Percentiles rank a stretch among this genome's conserved stretches.
These are phyloP conservation scores for Euleptes europaea DNA, from an alignment of 2,113 vertebrate genomes.

Conservation along the genomic window DNA sequence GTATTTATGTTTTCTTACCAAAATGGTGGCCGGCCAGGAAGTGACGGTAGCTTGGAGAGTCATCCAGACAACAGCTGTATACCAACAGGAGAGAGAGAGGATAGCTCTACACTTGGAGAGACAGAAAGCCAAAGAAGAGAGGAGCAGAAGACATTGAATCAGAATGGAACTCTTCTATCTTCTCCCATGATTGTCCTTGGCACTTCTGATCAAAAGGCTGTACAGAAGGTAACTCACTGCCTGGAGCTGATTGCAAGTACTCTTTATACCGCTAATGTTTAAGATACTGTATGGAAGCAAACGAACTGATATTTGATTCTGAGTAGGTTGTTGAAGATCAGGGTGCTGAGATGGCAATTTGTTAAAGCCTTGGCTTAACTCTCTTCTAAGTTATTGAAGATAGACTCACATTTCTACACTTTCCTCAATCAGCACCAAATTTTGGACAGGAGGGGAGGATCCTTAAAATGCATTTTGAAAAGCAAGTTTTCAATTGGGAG, in stretches of 20 bases:
- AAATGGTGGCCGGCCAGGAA: not conserved
- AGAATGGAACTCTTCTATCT: not conserved
- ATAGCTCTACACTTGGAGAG: not conserved
- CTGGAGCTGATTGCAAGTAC: not conserved
- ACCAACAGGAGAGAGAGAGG: not conserved
- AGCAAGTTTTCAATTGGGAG: not conserved
- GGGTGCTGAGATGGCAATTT: not conserved
- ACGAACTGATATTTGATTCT: not conserved
- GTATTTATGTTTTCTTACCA: not conserved
- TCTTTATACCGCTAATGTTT: not conserved
- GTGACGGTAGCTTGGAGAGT: not conserved
- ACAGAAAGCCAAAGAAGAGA: not conserved
- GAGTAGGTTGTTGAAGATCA: not conserved
- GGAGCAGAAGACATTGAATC: not conserved
- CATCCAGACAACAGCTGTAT: not conserved
- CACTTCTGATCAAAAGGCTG: constrained; percentile 67
- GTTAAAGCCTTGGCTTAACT: not conserved
- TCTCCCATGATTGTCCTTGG: constrained; percentile 76
- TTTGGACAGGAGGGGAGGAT: not conserved
- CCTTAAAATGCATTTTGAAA: not conserved
- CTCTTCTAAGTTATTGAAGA: not conserved
- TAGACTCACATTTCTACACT: not conserved
- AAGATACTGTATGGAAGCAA: not conserved
- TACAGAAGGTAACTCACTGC: constrained; percentile 51
- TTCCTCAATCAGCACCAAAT: not conserved